phyloP scores from a whole-genome alignment of 2,113 vertebrate genomes.

The Microcebus ravelobensis region DNA sequence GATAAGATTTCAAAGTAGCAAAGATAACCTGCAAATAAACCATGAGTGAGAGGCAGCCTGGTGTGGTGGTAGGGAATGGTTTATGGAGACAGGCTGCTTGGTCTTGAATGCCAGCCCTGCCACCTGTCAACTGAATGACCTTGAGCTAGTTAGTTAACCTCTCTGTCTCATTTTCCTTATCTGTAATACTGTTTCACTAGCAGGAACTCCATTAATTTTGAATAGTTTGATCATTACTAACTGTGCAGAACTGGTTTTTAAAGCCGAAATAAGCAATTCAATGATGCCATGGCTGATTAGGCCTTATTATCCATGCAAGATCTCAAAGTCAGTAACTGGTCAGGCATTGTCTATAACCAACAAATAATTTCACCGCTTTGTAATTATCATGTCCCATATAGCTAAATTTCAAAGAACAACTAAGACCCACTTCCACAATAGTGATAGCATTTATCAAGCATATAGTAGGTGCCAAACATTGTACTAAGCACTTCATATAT shows the following conservation, averaged over 20 bases:
- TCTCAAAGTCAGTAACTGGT: not conserved
- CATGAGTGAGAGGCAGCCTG: not conserved
- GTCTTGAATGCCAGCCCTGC: not conserved
- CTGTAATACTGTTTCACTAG: not conserved
- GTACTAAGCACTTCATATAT: not conserved
- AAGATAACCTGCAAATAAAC: not conserved
- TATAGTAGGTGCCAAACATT: not conserved
- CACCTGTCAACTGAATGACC: not conserved
- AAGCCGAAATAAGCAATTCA: constrained; percentile 55
- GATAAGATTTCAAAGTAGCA: not conserved
- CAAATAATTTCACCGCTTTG: not conserved
- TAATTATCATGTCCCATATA: not conserved
- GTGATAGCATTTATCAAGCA: not conserved
- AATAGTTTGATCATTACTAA: constrained; percentile 45
- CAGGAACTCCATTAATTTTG: constrained; percentile 32
- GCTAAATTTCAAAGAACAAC: not conserved
- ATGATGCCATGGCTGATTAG: not conserved
- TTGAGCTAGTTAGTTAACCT: not conserved
- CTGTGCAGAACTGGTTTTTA: constrained; percentile 44
- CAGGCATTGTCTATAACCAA: not conserved
- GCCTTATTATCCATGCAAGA: not conserved
- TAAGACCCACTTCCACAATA: not conserved
- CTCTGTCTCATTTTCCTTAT: not conserved
- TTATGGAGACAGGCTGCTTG: not conserved
- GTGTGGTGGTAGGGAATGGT: not conserved